phyloP scores from a whole-genome alignment of 1,140 invertebrate species.

The Pseudomyrmex gracilis region DNA sequence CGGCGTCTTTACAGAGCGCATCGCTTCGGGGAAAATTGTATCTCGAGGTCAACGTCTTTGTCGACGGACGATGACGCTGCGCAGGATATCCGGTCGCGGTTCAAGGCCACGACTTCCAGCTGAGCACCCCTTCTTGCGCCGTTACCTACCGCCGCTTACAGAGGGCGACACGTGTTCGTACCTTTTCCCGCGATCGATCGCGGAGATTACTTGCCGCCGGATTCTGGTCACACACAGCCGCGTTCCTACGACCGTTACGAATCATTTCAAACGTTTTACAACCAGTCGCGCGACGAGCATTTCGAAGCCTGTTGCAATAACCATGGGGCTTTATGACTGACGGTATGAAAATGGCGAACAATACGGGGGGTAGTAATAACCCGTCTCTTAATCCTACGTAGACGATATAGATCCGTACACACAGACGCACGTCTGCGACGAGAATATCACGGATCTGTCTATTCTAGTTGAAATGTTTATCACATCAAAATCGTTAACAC shows the following conservation, averaged over 20 bases:
- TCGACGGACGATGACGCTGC: slow-evolving; percentile 69
- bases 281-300: slow-evolving; percentile 51
- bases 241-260: slow-evolving; percentile 51
- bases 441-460: slow-evolving; percentile 62
- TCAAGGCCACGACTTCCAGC: slow-evolving; percentile 69
- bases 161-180: slow-evolving; percentile 72
- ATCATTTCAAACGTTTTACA: slow-evolving; percentile 73
- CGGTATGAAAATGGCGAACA: slow-evolving; percentile 65
- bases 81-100: slow-evolving; percentile 55
- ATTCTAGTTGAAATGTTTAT: neutral
- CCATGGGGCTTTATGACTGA: slow-evolving; percentile 62
- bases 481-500: neutral
- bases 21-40: slow-evolving; percentile 17
- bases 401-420: slow-evolving; percentile 31
- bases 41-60: slow-evolving; percentile 64
- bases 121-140: slow-evolving; percentile 62
- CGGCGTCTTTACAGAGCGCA: neutral
- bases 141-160: slow-evolving; percentile 59
- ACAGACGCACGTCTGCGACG: slow-evolving; percentile 10
- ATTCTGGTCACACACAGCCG: slow-evolving; percentile 20
- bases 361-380: slow-evolving; percentile 35
- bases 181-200: slow-evolving; percentile 67
- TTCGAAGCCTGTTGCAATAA: slow-evolving; percentile 66
- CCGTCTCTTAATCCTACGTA: slow-evolving; percentile 45
- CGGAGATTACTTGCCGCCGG: slow-evolving; percentile 67